Evolutionary conservation across 2,797 vertebrate genomes (phyloP).

Genomic region (Eremophila alpestris): DNA sequence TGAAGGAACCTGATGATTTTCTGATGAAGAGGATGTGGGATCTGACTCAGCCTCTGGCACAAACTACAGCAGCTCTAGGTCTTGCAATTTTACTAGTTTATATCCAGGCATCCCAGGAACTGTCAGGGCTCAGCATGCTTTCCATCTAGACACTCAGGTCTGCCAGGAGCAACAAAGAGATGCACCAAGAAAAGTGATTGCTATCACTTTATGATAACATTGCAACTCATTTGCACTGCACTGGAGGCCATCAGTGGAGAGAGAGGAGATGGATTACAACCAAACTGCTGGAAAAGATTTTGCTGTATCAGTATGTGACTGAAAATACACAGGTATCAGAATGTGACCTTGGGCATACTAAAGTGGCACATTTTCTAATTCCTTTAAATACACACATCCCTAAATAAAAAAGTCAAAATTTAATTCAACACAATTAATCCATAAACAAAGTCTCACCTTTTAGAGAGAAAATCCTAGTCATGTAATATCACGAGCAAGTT

Average conservation of each 20-base stretch:
- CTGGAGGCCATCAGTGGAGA: background rate
- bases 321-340: background rate
- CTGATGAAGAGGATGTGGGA: background rate
- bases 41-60: background rate
- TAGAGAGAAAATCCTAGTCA: constrained; percentile 88
- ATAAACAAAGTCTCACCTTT: constrained; percentile 75
- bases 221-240: background rate
- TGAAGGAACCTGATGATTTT: background rate
- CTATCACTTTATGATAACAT: background rate
- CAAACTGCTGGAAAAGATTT: background rate
- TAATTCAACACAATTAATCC: background rate
- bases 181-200: background rate
- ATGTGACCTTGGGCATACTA: background rate
- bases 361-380: background rate
- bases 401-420: background rate
- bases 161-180: background rate
- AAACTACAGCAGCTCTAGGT: background rate
- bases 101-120: background rate
- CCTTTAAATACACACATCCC: background rate
- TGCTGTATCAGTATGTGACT: background rate
- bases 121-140: background rate
- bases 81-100: background rate
- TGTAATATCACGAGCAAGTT: constrained; percentile 86
- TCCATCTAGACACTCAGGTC: background rate
- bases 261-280: background rate